phyloP scores from a whole-genome alignment of 2,113 vertebrate species.

The Gnathonemus longibarbis region DNA sequence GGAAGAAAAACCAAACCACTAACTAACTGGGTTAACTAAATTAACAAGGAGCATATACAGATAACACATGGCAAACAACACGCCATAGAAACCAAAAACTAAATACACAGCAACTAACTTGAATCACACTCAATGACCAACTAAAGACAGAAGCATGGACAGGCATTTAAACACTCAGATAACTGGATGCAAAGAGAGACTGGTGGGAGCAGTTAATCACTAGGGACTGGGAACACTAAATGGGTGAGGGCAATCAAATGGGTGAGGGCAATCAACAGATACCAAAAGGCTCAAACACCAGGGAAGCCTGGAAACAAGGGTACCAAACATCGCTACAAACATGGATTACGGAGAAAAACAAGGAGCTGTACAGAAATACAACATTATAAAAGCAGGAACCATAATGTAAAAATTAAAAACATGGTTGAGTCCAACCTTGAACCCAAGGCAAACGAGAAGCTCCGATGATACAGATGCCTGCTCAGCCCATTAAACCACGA shows the following conservation, averaged over 20 bases:
- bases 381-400: not conserved
- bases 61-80: not conserved
- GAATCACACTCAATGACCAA: not conserved
- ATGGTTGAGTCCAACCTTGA: not conserved
- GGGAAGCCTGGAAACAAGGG: not conserved
- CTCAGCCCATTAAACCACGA: too few species aligned
- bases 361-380: not conserved
- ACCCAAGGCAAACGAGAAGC: not conserved
- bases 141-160: not conserved
- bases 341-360: not conserved
- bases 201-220: not conserved
- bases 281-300: not conserved
- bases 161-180: not conserved
- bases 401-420: not conserved
- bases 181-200: not conserved
- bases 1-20: not conserved
- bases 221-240: not conserved
- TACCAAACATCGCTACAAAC: not conserved
- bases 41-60: not conserved
- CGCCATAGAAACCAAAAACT: not conserved
- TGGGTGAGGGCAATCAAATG: not conserved
- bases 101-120: not conserved
- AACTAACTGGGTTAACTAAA: not conserved
- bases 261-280: not conserved
- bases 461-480: too few species aligned